Evolutionary conservation across 2,797 vertebrate species (phyloP).

Genomic region (Eleutherodactylus coqui): DNA sequence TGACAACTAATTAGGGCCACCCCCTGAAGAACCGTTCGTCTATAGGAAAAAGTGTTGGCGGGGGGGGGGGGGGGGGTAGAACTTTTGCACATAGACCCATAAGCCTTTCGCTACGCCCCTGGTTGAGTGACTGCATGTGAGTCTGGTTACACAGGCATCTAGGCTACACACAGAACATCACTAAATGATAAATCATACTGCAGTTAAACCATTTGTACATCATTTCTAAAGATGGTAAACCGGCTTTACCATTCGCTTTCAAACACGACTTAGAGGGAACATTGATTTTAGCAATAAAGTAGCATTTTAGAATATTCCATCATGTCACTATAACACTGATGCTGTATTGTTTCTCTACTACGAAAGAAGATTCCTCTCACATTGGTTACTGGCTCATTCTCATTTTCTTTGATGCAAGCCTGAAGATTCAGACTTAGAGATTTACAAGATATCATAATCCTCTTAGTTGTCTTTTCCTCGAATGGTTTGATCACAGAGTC

Average conservation of each 20-base stretch:
- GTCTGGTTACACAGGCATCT: no score
- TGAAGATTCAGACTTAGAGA: slow-evolving; percentile 91
- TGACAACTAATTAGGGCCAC: no score
- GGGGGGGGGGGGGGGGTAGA: no score
- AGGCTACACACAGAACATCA: background rate
- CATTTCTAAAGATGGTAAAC: background rate
- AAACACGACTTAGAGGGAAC: background rate
- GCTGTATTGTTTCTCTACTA: background rate
- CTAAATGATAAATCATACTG: background rate
- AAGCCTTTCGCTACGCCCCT: no score
- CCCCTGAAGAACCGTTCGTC: no score
- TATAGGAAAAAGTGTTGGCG: no score
- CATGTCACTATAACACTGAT: background rate
- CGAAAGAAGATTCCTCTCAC: slow-evolving; percentile 56
- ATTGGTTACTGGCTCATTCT: slow-evolving; percentile 90
- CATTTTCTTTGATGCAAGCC: slow-evolving; percentile 89
- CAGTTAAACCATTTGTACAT: background rate
- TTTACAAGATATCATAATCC: slow-evolving; percentile 88
- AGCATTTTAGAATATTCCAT: background rate
- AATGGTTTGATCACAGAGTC: slow-evolving; percentile 83
- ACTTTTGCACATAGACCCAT: no score
- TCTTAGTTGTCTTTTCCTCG: slow-evolving; percentile 89
- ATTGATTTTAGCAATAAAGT: background rate
- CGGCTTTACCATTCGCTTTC: no score
- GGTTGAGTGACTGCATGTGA: no score